Conservation (phyloP, 2,888 invertebrate species). For the Sinodicranocentrus sp. region DNA sequence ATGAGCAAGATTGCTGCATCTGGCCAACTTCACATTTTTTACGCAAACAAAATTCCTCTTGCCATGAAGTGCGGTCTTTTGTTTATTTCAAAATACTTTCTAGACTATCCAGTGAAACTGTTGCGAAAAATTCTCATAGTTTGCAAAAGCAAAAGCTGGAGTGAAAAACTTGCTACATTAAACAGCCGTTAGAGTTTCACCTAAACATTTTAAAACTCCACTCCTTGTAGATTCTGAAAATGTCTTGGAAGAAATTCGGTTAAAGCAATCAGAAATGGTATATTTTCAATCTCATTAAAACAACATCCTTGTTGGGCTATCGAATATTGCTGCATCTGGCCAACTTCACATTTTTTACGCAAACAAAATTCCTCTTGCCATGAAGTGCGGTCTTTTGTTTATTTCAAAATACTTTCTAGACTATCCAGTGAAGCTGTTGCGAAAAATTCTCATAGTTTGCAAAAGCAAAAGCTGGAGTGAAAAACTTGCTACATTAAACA, state of each 20-base stretch:
- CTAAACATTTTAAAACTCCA: too few species aligned
- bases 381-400: conserved; percentile 34
- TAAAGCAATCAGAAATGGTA: too few species aligned
- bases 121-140: conserved; percentile 58
- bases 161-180: too few species aligned
- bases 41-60: conserved; percentile 32
- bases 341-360: conserved; percentile 30
- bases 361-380: conserved; percentile 31
- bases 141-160: too few species aligned
- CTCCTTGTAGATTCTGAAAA: too few species aligned
- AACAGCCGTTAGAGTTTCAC: too few species aligned
- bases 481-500: too few species aligned
- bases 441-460: too few species aligned
- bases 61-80: conserved; percentile 4
- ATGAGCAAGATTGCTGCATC: conserved; percentile 31
- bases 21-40: conserved; percentile 45
- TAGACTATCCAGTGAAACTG: conserved; percentile 14
- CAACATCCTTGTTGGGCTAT: conserved; percentile 69
- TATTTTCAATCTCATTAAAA: not conserved
- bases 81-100: conserved; percentile 60
- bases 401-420: conserved; percentile 50
- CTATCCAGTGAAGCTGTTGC: conserved; percentile 34
- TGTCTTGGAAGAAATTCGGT: too few species aligned
- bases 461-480: too few species aligned
- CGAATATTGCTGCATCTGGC: conserved; percentile 53